Evolutionary conservation across 2,113 vertebrate species (phyloP), one percentile per base, ranked within the genome.

Genomic region (Dicrurus megarhynchus): DNA sequence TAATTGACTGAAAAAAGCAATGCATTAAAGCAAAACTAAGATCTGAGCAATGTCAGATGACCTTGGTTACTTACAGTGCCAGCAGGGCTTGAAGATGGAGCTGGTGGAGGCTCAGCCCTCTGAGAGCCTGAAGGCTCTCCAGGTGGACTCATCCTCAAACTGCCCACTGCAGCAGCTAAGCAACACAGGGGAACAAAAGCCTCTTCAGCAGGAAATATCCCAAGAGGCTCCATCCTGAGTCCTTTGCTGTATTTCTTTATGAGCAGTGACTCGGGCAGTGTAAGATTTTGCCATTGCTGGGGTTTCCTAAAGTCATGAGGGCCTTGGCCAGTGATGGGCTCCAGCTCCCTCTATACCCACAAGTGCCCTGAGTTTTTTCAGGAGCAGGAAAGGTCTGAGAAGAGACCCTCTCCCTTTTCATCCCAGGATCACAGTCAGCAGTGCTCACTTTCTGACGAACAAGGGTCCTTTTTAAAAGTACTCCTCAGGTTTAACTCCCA

Each of bases 251-350:
- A 39, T 18, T 78, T 64, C 39, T 11, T 7, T 10, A 19, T 3
- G 5, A 78, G 33, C 3, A 35, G 12, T 0, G 32, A 22, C 57
- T 24, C 0, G 0, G 37, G 69, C 73, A 64, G 10, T 6, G 39
- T 33, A 39, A 77, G 52, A 35, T 87, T 63, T 49, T 56, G 35
- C 53, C 44, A 8, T 23, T 24, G 46, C 41, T 65, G 82, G 37
- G 28, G 20, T 14, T 79, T 74, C 47, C 59, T 30, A 8, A 69
- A 69, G 55, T 18, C 21, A 30, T 0, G 8, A 39, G 19, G 23
- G 6, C 18, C 63, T 42, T 6, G 0, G 18, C 55, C 26, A 77
- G 80, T 1, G 3, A 55, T 1, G 30, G 68, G 37, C 22, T 91
- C 41, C 15, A 14, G 41, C n/a, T 85, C 65, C 37, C 32, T 56